Percentiles rank a stretch among this genome's conserved stretches.
phyloP scores from a whole-genome alignment of 2,888 invertebrate species.

The Crepidodera aurea region DNA sequence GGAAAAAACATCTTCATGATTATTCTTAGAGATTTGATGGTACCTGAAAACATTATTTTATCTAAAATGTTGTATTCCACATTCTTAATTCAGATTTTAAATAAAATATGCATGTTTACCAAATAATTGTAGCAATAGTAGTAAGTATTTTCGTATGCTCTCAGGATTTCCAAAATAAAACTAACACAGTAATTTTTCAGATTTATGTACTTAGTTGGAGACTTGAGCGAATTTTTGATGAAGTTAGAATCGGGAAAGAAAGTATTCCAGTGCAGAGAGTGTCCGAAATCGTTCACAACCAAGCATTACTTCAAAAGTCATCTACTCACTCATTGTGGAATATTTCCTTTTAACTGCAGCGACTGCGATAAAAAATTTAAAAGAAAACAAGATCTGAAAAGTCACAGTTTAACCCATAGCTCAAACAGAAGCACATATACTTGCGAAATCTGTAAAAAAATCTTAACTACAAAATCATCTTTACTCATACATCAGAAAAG shows the following conservation, averaged over 20 bases:
- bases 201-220: constrained; percentile 20
- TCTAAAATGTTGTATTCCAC: no score
- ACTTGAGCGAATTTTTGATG: constrained; percentile 26
- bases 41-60: no score
- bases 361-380: constrained; percentile 39
- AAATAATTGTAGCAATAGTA: not conserved
- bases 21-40: no score
- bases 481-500: constrained; percentile 41
- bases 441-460: constrained; percentile 67
- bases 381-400: constrained; percentile 37
- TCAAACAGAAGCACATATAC: constrained; percentile 42
- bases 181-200: constrained; percentile 20
- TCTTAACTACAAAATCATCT: constrained; percentile 56
- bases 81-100: no score
- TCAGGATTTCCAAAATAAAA: not conserved
- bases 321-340: constrained; percentile 29
- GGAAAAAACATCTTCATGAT: no score
- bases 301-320: constrained; percentile 58
- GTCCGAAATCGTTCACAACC: constrained; percentile 67
- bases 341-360: constrained; percentile 29
- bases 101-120: not conserved
- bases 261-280: constrained; percentile 64
- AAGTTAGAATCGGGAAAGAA: constrained; percentile 59
- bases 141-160: not conserved
- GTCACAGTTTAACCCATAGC: constrained; percentile 38